Evolutionary conservation across 2,888 invertebrate genomes (phyloP).

Genomic region (Cerceris rybyensis): DNA sequence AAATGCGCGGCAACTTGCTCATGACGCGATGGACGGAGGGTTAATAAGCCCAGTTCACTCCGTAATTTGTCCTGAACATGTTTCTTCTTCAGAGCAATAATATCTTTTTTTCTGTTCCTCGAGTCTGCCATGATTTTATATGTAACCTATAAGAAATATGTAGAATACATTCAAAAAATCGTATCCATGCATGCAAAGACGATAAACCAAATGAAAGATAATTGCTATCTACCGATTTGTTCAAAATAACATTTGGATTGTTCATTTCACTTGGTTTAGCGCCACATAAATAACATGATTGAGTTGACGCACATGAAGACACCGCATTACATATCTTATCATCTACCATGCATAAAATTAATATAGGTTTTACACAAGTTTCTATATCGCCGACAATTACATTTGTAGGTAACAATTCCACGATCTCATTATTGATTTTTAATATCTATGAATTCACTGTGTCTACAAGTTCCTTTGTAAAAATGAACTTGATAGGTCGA

Average conservation of each 20-base stretch:
- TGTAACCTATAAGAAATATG: constrained; percentile 21
- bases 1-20: too few relatives aligned
- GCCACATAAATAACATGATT: constrained; percentile 20
- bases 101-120: too few relatives aligned
- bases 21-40: too few relatives aligned
- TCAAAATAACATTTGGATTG: not conserved
- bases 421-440: constrained; percentile 6
- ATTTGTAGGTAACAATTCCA: constrained; percentile 7
- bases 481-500: too few relatives aligned
- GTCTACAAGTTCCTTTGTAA: not conserved
- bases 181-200: constrained; percentile 24
- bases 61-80: too few relatives aligned
- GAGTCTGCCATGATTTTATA: too few relatives aligned
- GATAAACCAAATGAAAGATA: constrained; percentile 21
- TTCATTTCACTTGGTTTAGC: constrained; percentile 15
- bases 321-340: constrained; percentile 26
- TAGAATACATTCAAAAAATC: constrained; percentile 20
- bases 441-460: constrained; percentile 3
- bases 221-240: constrained; percentile 15
- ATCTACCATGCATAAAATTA: constrained; percentile 17
- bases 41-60: not conserved
- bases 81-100: too few relatives aligned
- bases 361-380: constrained; percentile 11
- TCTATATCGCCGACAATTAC: constrained; percentile 2
- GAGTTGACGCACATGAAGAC: constrained; percentile 15